A percentile compares a stretch with the other conserved stretches of the same genome.
Conservation (phyloP, 2,113 vertebrate species). For the Gasterosteus aculeatus region DNA sequence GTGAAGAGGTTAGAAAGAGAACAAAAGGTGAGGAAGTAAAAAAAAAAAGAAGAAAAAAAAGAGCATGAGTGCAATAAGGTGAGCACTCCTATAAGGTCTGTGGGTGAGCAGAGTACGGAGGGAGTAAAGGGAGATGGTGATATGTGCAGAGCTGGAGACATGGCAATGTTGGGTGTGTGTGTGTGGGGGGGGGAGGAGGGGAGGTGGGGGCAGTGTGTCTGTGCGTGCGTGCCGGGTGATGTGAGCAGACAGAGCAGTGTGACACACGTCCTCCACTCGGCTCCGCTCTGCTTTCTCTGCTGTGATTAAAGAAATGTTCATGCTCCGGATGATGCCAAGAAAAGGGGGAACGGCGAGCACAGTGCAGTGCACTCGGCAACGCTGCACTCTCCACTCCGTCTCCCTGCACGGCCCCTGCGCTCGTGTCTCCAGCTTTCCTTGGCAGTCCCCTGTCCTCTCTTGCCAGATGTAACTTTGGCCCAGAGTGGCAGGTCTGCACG, state of each 20-base stretch:
- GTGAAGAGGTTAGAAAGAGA: constrained; percentile 48
- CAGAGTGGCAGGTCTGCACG: constrained; percentile 71
- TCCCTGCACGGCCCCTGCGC: constrained; percentile 46
- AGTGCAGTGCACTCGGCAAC: constrained; percentile 63
- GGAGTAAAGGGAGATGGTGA: constrained; percentile 28
- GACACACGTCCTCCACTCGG: constrained; percentile 71
- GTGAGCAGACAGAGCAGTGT: constrained; percentile 68
- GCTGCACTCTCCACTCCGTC: constrained; percentile 64
- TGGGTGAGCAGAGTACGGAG: constrained; percentile 42
- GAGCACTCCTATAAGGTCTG: neutral
- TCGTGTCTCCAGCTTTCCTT: constrained; percentile 64
- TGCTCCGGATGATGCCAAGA: constrained; percentile 77
- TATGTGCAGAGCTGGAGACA: constrained; percentile 49
- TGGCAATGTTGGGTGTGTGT: constrained; percentile 14
- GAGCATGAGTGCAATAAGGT: constrained; percentile 23
- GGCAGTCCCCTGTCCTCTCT: constrained; percentile 60
- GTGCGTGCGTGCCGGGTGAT: constrained; percentile 36
- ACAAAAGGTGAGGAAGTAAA: constrained; percentile 56
- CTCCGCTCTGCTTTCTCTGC: constrained; percentile 67
- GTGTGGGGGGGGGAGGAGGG: neutral
- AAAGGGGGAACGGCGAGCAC: constrained; percentile 63
- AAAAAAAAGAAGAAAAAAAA: no score
- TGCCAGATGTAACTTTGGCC: constrained; percentile 80
- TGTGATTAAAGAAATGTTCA: constrained; percentile 85
- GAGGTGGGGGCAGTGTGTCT: neutral